Conservation (phyloP, 2,797 vertebrate genomes). For the Ctenochaetus hawaiiensis region DNA sequence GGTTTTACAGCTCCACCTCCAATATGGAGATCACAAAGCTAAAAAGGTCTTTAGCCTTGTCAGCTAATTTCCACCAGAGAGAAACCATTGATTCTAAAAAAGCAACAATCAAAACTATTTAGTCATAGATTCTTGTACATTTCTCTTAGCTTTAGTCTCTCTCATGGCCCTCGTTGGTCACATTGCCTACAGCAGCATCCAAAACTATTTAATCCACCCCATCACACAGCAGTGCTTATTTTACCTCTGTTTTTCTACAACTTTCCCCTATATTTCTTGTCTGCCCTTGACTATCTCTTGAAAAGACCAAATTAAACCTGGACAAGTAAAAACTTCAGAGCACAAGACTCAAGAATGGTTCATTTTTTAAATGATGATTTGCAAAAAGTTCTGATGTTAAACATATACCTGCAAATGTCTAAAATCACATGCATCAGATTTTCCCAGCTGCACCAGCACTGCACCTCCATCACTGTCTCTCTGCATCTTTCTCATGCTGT, state of each 20-base stretch:
- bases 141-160: neutral
- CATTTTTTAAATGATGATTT: neutral
- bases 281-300: neutral
- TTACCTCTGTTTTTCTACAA: neutral
- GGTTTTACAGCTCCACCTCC: neutral
- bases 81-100: neutral
- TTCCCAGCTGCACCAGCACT: neutral
- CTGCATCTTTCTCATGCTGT: constrained; percentile 46
- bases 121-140: neutral
- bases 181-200: neutral
- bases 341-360: neutral
- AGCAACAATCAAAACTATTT: neutral
- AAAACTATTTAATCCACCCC: neutral
- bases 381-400: too few species aligned
- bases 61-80: neutral
- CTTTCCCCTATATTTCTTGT: neutral
- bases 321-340: neutral
- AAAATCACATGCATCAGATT: neutral
- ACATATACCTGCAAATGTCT: too few species aligned
- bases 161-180: neutral
- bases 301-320: neutral
- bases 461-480: constrained; percentile 30
- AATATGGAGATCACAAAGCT: neutral
- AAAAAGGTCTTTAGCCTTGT: neutral
- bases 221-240: neutral